Percentiles rank a stretch among this genome's conserved stretches.
These are phyloP conservation scores for Seriola quinqueradiata DNA, from an alignment of 2,113 vertebrate genomes.

Conservation along the genomic window DNA sequence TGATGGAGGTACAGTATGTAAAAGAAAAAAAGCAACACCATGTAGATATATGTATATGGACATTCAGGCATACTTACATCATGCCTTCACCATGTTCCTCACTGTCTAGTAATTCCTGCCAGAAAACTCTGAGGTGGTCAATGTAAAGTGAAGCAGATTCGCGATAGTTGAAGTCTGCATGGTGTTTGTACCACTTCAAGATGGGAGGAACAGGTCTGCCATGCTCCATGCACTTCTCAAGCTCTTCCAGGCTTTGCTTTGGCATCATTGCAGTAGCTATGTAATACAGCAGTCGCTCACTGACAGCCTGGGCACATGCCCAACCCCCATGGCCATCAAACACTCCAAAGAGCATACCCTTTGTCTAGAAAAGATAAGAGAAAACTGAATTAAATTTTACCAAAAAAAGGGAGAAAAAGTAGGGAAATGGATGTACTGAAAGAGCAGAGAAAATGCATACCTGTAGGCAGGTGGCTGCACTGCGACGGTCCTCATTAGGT, in stretches of 20 bases:
- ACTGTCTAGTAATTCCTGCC: conserved; percentile 92
- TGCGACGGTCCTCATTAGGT: conserved; percentile 92
- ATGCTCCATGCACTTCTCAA: conserved; percentile 90
- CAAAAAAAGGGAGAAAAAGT: accelerated
- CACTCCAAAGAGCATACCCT: conserved; percentile 94
- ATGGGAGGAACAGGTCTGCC: conserved; percentile 89
- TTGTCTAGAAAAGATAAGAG: conserved; percentile 74
- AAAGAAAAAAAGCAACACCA: neutral
- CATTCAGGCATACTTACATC: conserved; percentile 56
- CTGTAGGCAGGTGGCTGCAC: conserved; percentile 89
- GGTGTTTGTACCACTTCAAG: conserved; percentile 92
- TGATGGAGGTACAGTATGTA: neutral
- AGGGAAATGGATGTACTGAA: neutral
- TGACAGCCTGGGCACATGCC: conserved; percentile 93
- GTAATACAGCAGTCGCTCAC: conserved; percentile 93
- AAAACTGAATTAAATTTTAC: neutral
- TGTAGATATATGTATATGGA: too few relatives aligned
- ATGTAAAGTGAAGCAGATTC: conserved; percentile 89
- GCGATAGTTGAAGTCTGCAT: conserved; percentile 85
- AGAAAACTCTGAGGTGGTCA: conserved; percentile 93
- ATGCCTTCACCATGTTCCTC: conserved; percentile 87
- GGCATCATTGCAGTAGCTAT: conserved; percentile 92
- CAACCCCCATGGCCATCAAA: conserved; percentile 95
- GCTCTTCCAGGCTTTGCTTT: conserved; percentile 87
- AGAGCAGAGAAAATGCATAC: conserved; percentile 23